These are phyloP conservation scores for Sapajus apella DNA, from an alignment of 2,113 vertebrate genomes.

Conservation along the genomic window DNA sequence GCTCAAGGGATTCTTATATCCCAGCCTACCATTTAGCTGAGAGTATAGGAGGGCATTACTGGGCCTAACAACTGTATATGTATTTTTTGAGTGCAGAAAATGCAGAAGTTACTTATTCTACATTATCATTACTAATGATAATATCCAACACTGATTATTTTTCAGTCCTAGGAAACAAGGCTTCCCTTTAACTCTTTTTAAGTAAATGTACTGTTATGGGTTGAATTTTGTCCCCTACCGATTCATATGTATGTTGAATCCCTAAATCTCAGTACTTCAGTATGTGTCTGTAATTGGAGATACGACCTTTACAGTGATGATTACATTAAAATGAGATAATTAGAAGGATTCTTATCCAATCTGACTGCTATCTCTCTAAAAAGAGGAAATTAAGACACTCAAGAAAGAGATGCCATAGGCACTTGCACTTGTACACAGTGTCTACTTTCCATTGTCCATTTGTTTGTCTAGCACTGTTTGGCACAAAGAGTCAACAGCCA, in stretches of 20 bases:
- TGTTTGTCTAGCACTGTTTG: background rate
- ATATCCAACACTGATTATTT: background rate
- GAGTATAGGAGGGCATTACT: too few species aligned
- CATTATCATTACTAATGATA: background rate
- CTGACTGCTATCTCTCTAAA: too few species aligned
- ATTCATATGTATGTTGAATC: too few species aligned
- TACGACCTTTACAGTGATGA: too few species aligned
- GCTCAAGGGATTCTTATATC: too few species aligned
- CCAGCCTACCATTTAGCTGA: too few species aligned
- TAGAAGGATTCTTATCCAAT: too few species aligned
- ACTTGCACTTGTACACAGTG: background rate
- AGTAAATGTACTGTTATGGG: background rate
- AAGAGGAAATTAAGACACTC: background rate
- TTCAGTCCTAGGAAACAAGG: background rate
- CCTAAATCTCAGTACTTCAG: too few species aligned
- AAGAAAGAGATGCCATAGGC: background rate
- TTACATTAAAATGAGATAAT: too few species aligned
- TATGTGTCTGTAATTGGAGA: too few species aligned
- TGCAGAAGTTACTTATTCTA: background rate
- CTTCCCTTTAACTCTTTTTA: background rate
- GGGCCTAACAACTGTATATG: background rate
- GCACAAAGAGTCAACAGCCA: background rate
- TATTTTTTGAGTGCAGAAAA: background rate
- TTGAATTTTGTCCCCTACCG: background rate
- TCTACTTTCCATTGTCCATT: background rate